These are phyloP conservation scores for Tryphoninae sp. DNA, from an alignment of 2,888 invertebrate species.

Conservation along the genomic window DNA sequence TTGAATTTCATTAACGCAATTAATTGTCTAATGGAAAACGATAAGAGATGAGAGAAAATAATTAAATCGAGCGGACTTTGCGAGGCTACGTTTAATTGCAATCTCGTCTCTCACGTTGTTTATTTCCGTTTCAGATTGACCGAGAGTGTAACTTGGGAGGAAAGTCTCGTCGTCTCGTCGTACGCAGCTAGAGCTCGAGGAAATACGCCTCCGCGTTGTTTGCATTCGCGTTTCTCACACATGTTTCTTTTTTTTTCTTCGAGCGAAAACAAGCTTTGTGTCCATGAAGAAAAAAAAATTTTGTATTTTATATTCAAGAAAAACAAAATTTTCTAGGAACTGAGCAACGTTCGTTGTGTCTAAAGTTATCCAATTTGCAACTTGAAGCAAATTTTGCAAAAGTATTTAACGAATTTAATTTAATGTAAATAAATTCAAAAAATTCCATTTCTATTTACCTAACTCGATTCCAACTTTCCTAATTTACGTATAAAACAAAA, in stretches of 20 bases:
- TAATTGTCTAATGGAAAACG: not conserved
- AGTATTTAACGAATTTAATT: no score
- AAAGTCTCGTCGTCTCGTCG: conserved; percentile 28
- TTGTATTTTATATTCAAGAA: no score
- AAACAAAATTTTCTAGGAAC: no score
- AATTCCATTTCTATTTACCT: no score
- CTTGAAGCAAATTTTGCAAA: no score
- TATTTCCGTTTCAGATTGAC: conserved; percentile 22
- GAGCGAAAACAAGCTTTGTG: no score
- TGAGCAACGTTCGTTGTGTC: no score
- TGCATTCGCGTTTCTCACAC: not conserved
- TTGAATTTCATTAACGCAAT: not conserved
- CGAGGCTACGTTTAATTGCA: conserved; percentile 60
- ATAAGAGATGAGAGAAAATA: not conserved
- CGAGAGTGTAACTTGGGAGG: conserved; percentile 33
- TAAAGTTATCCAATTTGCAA: no score
- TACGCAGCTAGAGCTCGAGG: not conserved
- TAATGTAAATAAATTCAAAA: no score
- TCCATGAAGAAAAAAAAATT: no score
- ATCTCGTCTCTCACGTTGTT: conserved; percentile 39
- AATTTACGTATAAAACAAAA: no score
- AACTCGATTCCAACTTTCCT: no score
- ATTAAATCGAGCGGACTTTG: conserved; percentile 43
- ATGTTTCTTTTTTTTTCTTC: not conserved
- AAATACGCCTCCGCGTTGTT: conserved; percentile 18